These are phyloP conservation scores for Strigops habroptila DNA, from an alignment of 2,113 vertebrate species.

Conservation along the genomic window DNA sequence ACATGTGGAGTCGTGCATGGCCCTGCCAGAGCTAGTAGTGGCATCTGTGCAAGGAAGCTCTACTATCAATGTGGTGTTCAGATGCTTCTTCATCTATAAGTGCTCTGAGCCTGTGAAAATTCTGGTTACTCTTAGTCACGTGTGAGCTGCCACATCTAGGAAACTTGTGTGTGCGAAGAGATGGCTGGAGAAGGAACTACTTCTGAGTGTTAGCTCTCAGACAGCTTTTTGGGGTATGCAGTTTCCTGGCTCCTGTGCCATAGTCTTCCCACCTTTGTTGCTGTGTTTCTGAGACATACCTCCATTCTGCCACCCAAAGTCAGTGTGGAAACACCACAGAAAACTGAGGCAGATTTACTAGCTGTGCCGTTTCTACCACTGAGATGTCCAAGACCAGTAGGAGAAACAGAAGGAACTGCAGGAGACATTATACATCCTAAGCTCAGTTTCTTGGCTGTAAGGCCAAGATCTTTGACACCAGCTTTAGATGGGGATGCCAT, in stretches of 20 bases:
- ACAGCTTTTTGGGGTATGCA: not conserved
- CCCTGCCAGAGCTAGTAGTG: not conserved
- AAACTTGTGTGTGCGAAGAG: not conserved
- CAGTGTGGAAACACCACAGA: not conserved
- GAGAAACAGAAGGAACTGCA: not conserved
- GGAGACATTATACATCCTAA: not conserved
- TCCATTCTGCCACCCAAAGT: not conserved
- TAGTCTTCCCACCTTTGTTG: not conserved
- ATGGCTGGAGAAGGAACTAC: not conserved
- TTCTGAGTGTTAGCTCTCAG: not conserved
- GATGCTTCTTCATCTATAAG: not conserved
- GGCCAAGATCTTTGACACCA: not conserved
- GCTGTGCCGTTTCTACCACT: not conserved
- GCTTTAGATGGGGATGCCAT: not conserved
- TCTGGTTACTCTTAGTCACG: not conserved
- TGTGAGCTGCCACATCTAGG: not conserved
- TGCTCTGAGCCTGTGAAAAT: not conserved
- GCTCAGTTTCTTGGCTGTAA: not conserved
- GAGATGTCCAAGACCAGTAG: not conserved
- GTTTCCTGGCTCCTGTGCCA: not conserved
- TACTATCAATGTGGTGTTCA: not conserved
- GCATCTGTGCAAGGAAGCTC: not conserved
- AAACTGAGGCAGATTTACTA: not conserved
- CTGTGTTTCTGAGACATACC: not conserved
- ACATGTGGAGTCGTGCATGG: not conserved